Evolutionary conservation across 2,797 vertebrate genomes (phyloP).

Genomic region (Cercopithecus hamlyni): DNA sequence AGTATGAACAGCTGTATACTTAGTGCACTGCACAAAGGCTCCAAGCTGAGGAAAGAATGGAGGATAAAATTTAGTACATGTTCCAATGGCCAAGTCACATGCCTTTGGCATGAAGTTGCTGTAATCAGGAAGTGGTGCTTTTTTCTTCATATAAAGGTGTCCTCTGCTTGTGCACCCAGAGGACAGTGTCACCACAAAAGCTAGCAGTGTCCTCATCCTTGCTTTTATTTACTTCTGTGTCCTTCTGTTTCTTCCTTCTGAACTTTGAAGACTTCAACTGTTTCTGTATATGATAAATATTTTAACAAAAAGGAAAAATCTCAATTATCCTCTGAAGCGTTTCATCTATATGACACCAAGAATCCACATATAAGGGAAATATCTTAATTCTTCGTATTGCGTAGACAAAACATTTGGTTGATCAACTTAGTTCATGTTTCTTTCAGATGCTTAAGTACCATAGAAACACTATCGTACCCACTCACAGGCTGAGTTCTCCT

Average conservation of each 20-base stretch:
- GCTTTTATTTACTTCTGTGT: neutral
- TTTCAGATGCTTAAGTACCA: neutral
- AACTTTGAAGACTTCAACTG: slow-evolving; percentile 47
- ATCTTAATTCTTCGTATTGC: neutral
- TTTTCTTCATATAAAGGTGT: neutral
- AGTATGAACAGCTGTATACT: neutral
- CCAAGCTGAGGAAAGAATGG: neutral
- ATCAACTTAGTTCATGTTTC: slow-evolving; percentile 50
- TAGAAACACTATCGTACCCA: neutral
- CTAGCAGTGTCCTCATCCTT: neutral
- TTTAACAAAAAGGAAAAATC: neutral
- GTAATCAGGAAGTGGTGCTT: neutral
- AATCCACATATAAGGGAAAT: slow-evolving; percentile 10
- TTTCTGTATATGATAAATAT: slow-evolving; percentile 40
- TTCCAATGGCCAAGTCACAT: neutral
- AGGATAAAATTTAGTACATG: neutral
- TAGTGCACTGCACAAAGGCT: neutral
- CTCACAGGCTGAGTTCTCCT: neutral
- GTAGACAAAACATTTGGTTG: slow-evolving; percentile 69
- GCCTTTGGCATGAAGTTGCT: neutral
- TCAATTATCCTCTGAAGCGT: neutral
- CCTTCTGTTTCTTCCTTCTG: slow-evolving; percentile 17
- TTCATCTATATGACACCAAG: slow-evolving; percentile 65
- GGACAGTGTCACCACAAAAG: neutral
- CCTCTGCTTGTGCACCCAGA: neutral